Evolutionary conservation across 2,888 invertebrate genomes (phyloP).

Genomic region (Lycophotia porphyrea): DNA sequence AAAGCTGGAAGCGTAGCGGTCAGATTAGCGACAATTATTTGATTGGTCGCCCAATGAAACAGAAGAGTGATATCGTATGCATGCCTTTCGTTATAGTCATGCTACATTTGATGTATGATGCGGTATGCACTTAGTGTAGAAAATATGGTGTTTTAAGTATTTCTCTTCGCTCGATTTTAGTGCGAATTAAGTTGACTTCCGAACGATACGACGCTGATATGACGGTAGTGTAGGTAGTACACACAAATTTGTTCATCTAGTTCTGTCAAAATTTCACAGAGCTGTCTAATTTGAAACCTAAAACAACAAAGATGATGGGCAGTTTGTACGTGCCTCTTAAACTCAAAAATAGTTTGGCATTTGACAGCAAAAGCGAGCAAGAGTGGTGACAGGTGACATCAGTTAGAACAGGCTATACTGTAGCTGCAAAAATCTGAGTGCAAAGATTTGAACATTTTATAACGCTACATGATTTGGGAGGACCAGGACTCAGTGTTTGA

Average conservation of each 20-base stretch:
- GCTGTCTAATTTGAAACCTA: not conserved
- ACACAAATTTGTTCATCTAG: not conserved
- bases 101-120: constrained; percentile 42
- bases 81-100: constrained; percentile 40
- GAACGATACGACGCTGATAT: not conserved
- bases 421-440: not conserved
- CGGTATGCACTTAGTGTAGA: constrained; percentile 13
- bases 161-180: not conserved
- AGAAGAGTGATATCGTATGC: constrained; percentile 66
- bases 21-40: constrained; percentile 73
- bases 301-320: no score
- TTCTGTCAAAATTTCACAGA: not conserved
- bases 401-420: not conserved
- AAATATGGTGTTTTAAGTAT: not conserved
- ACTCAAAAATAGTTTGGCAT: not conserved
- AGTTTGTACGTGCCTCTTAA: not conserved
- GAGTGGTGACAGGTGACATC: no score
- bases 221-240: not conserved
- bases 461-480: not conserved
- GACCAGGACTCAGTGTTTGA: not conserved
- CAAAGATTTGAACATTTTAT: not conserved
- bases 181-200: not conserved
- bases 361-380: not conserved
- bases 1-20: constrained; percentile 57
- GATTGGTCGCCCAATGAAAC: constrained; percentile 78